phyloP scores from a whole-genome alignment of 2,888 invertebrate species.

The Watsonalla cultraria region DNA sequence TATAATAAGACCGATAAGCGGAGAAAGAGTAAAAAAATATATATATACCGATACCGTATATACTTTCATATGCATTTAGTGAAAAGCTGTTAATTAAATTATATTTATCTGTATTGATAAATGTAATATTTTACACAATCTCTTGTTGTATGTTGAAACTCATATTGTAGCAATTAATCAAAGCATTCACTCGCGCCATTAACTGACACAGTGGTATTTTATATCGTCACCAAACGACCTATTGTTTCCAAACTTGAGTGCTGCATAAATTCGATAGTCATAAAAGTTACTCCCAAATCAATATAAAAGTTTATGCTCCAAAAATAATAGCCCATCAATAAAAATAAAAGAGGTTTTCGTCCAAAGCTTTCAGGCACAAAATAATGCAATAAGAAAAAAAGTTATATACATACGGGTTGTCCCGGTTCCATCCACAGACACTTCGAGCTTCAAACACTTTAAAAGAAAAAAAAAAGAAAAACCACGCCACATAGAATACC shows the following conservation, averaged over 20 bases:
- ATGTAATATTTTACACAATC: no score
- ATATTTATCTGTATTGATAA: no score
- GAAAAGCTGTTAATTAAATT: no score
- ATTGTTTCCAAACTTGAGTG: constrained; percentile 35
- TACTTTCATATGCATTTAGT: no score
- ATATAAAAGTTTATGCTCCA: constrained; percentile 20
- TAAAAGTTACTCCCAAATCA: constrained; percentile 32
- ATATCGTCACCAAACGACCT: constrained; percentile 28
- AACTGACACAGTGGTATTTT: constrained; percentile 18
- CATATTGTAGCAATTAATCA: background rate
- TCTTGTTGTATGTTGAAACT: no score
- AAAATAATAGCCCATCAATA: constrained; percentile 9
- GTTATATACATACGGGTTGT: no score
- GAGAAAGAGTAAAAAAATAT: no score
- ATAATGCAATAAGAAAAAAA: constrained; percentile 1
- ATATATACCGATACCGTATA: no score
- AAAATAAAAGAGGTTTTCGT: background rate
- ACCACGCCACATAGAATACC: constrained; percentile 18
- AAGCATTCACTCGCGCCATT: constrained; percentile 10
- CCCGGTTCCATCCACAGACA: no score
- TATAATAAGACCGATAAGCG: no score
- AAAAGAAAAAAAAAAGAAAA: constrained; percentile 11
- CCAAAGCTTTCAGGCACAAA: background rate
- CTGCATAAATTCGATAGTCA: constrained; percentile 31
- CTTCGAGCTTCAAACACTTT: no score